Evolutionary conservation across 2,797 vertebrate species (phyloP).

Genomic region (Cryptoprocta ferox): DNA sequence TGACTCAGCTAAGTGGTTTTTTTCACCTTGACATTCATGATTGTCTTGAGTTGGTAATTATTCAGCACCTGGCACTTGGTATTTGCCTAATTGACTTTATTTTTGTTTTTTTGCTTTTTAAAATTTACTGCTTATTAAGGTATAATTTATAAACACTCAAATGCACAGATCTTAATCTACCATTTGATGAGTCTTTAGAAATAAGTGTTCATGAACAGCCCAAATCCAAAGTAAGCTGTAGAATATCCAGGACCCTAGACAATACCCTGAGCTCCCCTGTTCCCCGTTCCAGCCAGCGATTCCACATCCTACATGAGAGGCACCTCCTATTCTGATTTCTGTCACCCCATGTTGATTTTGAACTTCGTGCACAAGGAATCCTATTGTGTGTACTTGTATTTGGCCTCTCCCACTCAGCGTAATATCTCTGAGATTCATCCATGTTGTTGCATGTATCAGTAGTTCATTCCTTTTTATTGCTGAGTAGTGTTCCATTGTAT

Average conservation of each 20-base stretch:
- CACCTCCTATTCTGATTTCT: neutral
- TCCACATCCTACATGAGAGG: neutral
- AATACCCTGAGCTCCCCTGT: neutral
- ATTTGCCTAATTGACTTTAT: neutral
- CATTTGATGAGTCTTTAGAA: neutral
- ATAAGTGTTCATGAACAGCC: neutral
- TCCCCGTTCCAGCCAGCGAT: no score
- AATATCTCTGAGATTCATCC: no score
- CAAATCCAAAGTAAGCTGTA: neutral
- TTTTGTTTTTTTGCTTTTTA: neutral
- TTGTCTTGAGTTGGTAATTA: neutral
- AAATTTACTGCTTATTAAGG: neutral
- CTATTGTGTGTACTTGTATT: neutral
- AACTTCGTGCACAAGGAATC: neutral
- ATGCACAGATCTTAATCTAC: neutral
- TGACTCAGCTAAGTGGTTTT: neutral
- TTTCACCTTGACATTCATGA: neutral
- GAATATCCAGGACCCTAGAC: neutral
- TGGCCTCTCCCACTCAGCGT: neutral
- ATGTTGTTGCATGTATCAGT: no score
- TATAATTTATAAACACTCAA: neutral
- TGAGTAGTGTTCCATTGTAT: neutral
- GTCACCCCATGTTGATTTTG: neutral
- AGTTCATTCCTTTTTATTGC: neutral
- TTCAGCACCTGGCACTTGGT: neutral